phyloP scores from a whole-genome alignment of 1,140 invertebrate genomes.

The Trinorchestia longiramus region DNA sequence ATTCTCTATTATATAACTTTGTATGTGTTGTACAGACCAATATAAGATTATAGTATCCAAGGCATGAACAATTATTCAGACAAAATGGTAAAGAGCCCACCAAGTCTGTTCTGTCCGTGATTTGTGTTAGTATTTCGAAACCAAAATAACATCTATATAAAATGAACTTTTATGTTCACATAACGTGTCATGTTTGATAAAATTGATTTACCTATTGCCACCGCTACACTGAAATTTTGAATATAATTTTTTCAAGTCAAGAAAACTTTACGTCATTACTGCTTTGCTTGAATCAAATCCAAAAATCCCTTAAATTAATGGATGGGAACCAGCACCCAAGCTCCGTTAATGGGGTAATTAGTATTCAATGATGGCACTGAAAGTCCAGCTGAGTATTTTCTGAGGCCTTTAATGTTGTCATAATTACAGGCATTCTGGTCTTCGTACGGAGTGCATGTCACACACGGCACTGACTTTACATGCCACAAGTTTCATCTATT shows the following conservation, averaged over 20 bases:
- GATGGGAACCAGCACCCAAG: background rate
- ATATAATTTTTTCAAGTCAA: background rate
- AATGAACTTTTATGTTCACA: too few species aligned
- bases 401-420: background rate
- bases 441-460: background rate
- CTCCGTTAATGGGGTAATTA: background rate
- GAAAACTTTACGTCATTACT: background rate
- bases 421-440: background rate
- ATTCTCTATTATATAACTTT: too few species aligned
- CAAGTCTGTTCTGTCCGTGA: too few species aligned
- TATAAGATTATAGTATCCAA: too few species aligned
- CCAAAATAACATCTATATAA: too few species aligned
- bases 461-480: background rate
- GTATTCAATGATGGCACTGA: background rate
- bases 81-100: too few species aligned
- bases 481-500: background rate
- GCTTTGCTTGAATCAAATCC: background rate
- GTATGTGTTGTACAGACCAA: too few species aligned
- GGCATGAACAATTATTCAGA: too few species aligned
- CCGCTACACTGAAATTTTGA: background rate
- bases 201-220: background rate
- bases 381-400: background rate
- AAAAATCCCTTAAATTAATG: background rate
- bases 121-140: too few species aligned
- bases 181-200: background rate